phyloP scores from a whole-genome alignment of 2,888 invertebrate genomes.

The Beris morrisii region DNA sequence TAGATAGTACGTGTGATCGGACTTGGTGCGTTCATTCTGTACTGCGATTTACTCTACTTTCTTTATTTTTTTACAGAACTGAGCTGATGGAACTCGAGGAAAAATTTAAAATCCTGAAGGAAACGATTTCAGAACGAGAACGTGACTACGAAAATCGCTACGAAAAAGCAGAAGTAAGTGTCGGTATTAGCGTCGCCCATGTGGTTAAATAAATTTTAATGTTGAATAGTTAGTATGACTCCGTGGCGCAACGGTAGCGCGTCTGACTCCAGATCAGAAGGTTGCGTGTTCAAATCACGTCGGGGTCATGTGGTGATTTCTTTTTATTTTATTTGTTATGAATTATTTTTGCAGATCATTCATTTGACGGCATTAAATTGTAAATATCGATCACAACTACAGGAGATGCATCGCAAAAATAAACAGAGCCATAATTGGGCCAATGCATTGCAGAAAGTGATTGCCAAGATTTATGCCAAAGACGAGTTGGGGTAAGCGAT shows the following conservation, averaged over 20 bases:
- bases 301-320: slow-evolving; percentile 32
- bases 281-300: slow-evolving; percentile 41
- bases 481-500: slow-evolving; percentile 27
- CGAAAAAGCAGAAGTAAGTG: slow-evolving; percentile 33
- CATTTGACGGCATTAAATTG: slow-evolving; percentile 29
- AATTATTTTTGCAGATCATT: slow-evolving; percentile 30
- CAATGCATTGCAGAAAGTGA: slow-evolving; percentile 30
- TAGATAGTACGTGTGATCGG: no score
- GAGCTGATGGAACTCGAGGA: slow-evolving; percentile 22
- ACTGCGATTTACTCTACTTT: no score
- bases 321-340: neutral
- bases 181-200: neutral
- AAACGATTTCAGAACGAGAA: slow-evolving; percentile 26
- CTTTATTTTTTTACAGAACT: slow-evolving; percentile 12
- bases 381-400: slow-evolving; percentile 26
- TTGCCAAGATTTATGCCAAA: slow-evolving; percentile 30
- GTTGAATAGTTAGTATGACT: slow-evolving; percentile 8
- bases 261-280: slow-evolving; percentile 41
- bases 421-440: slow-evolving; percentile 27
- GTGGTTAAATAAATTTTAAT: no score
- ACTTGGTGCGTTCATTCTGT: no score
- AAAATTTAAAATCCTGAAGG: slow-evolving; percentile 23
- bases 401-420: slow-evolving; percentile 30
- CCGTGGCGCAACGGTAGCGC: slow-evolving; percentile 41
- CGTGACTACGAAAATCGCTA: slow-evolving; percentile 34